Percentiles rank a stretch among this genome's conserved stretches.
Evolutionary conservation across 2,797 vertebrate species (phyloP).

Genomic region (Lithobates sylvaticus): DNA sequence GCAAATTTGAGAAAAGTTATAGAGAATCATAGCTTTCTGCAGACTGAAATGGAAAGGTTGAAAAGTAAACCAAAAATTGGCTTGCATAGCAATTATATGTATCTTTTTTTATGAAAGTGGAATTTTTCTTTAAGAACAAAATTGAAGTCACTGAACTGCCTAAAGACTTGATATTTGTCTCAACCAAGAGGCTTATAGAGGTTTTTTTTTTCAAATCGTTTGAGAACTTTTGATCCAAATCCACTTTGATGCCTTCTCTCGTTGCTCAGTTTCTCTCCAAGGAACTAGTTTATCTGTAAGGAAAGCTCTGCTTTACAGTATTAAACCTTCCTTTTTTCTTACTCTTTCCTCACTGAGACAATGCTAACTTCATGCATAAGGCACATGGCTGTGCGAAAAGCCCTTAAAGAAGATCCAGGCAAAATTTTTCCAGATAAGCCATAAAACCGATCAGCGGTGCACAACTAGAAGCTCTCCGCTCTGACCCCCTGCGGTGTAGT

Average conservation of each 20-base stretch:
- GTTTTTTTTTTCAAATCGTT: neutral
- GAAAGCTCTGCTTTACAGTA: constrained; percentile 27
- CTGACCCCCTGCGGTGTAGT: constrained; percentile 33
- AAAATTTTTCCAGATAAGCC: constrained; percentile 27
- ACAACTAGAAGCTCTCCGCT: constrained; percentile 6
- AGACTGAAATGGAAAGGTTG: too few species aligned
- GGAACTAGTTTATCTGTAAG: constrained; percentile 19
- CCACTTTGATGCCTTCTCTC: constrained; percentile 4
- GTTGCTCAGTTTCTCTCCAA: constrained; percentile 13
- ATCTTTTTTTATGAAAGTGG: too few species aligned
- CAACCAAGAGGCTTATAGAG: neutral
- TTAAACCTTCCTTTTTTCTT: constrained; percentile 29
- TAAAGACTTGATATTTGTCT: constrained; percentile 1
- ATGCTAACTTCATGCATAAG: neutral
- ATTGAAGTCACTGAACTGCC: neutral
- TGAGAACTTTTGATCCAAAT: constrained; percentile 10
- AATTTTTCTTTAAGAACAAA: neutral
- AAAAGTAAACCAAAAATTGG: too few species aligned
- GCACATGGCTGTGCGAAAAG: neutral
- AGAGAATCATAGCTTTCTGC: too few species aligned
- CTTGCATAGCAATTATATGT: too few species aligned
- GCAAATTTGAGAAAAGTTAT: too few species aligned
- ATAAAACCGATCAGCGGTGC: constrained; percentile 36
- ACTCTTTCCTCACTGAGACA: neutral
- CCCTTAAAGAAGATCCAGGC: constrained; percentile 35